Base-by-base conservation (phyloP, 2,797 vertebrate genomes). In the Coregonus suidteri region DNA sequence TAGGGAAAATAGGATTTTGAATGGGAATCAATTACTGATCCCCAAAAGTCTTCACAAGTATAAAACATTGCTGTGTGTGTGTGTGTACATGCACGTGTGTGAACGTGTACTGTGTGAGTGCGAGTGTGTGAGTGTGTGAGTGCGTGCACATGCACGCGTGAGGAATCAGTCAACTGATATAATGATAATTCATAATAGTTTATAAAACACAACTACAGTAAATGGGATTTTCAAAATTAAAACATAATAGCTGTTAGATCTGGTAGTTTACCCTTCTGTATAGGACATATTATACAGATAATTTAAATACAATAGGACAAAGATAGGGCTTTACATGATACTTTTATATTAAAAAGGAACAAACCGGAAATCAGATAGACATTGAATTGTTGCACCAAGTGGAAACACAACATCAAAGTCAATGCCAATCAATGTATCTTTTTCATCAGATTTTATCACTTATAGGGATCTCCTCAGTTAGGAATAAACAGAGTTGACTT, bases 401-500 rank as follows among this genome's bases (percentile, higher is more conserved):
- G 15, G 31, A 18, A 35, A 37, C 14, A 69, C 11, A 6, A 5
- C 14, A 37, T 68, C 15, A 68, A 35, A 41, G 18, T 34, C 67
- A 69, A 41, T 7, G 18, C 14, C 67, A 69, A 35, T 25, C 7
- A 62, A 62, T 35, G 7, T 18, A 52, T 25, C 9, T 4, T 14
- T 66, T 14, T 47, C 3, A 5, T 62, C 20, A 11, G 7, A 18
- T 59, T 16, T 16, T 16, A 59, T 62, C 59, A 62, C 11, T 7
- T 20, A 62, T 62, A 62, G 59, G 6, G 31, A 4, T 47, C 25
- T 54, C 53, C 66, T 20, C 30, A 41, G 88, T 73, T 71, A 75
- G 56, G 77, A 92, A 93, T 85, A 81, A 88, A 89, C 88, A 93
- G 92, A 88, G 91, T 88, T 89, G 92, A 91, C 93, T 94, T 94